phyloP scores from a whole-genome alignment of 2,888 invertebrate species.

The Archips crataeganus region DNA sequence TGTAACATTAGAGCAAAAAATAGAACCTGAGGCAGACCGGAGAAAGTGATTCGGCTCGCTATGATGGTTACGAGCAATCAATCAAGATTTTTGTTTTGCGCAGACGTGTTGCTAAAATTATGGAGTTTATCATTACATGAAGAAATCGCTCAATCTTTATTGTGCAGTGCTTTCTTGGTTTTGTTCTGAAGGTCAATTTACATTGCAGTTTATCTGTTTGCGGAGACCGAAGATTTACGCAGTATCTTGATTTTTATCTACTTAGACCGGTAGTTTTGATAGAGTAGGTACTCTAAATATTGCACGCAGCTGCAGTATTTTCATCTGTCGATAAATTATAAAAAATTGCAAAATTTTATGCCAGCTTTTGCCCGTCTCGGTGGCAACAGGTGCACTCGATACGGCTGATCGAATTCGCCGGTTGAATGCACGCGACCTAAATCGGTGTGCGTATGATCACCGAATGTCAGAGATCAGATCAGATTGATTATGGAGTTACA shows the following conservation, averaged over 20 bases:
- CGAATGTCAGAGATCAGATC: conserved; percentile 22
- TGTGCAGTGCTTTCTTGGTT: conserved; percentile 46
- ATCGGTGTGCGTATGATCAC: conserved; percentile 14
- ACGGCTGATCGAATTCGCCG: conserved; percentile 31
- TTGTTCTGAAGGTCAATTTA: conserved; percentile 40
- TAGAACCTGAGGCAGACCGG: conserved; percentile 56
- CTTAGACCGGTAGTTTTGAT: background rate
- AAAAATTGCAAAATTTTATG: conserved; percentile 13
- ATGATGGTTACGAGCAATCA: conserved; percentile 58
- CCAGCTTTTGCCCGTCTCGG: conserved; percentile 4
- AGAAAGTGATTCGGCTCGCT: conserved; percentile 63
- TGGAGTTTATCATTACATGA: conserved; percentile 40
- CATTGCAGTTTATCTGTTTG: conserved; percentile 26
- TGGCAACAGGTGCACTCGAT: conserved; percentile 32
- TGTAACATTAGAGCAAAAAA: conserved; percentile 63
- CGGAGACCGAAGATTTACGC: background rate
- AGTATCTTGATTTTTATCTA: background rate
- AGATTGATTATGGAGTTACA: conserved; percentile 17
- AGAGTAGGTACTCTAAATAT: background rate
- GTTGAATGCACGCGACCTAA: conserved; percentile 37
- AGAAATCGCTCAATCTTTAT: conserved; percentile 46
- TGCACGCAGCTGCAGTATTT: conserved; percentile 8
- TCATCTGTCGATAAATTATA: background rate
- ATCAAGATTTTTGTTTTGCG: conserved; percentile 63
- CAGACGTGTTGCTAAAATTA: conserved; percentile 50